phyloP scores from a whole-genome alignment of 2,113 vertebrate species.

The Sphyrna mokarran region DNA sequence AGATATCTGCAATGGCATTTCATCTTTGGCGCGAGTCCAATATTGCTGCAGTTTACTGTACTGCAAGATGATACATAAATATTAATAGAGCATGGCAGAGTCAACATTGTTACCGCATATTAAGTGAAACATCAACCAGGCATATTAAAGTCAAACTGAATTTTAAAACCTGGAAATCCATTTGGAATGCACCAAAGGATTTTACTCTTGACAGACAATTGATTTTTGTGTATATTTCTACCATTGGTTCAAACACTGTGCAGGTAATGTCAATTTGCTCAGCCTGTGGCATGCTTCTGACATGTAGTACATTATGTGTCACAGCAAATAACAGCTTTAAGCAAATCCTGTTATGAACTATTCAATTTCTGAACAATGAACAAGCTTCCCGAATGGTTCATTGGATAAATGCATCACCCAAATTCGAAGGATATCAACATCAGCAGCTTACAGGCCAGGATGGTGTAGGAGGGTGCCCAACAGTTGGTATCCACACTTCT shows the following conservation, averaged over 20 bases:
- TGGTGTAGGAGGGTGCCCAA: not conserved
- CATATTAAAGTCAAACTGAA: constrained; percentile 7
- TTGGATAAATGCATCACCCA: not conserved
- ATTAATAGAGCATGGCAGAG: not conserved
- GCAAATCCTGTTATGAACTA: not conserved
- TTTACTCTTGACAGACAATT: not conserved
- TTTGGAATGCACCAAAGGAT: not conserved
- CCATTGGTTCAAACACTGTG: not conserved
- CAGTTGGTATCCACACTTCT: not conserved
- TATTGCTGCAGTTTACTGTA: not conserved
- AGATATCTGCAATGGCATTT: not conserved
- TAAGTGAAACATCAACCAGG: constrained; percentile 19
- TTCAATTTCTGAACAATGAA: not conserved
- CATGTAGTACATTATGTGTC: not conserved
- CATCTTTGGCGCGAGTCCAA: not conserved
- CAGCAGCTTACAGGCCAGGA: not conserved
- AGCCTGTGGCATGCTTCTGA: not conserved
- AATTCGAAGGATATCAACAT: not conserved
- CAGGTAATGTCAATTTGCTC: not conserved
- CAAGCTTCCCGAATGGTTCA: not conserved
- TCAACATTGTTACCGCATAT: not conserved
- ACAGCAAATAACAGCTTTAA: not conserved
- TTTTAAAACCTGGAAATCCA: constrained; percentile 16
- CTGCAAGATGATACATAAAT: not conserved
- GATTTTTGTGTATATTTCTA: not conserved